Base-by-base conservation (phyloP, 2,113 vertebrate genomes). In the Pseudonaja textilis region DNA sequence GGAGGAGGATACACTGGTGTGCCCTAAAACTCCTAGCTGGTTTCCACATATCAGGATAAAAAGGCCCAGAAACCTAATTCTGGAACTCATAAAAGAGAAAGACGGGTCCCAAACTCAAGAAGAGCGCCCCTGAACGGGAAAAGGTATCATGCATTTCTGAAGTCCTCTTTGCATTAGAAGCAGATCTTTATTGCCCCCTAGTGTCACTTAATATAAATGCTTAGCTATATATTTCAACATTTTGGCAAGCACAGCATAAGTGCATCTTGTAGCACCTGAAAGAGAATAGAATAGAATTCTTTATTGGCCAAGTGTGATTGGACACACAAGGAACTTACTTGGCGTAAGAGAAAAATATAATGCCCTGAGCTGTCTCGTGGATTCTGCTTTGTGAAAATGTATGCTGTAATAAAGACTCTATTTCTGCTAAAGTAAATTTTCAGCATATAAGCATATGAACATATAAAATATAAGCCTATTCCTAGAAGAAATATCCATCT, bases 1-100 rank as follows among this genome's bases (percentile, higher is more conserved):
- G 96, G 95, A 96, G 96, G 96, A 97, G 95, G 93, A 93, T 59
- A 92, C 93, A 93, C 93, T 93, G 54, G n/a, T 54, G 39, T 20
- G 0, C 57, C 92, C 91, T 93, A 96, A 95, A 97, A 95, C 95
- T 96, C 59, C 95, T 94, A 89, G 90, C 55, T 88, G 56, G 93
- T 92, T 91, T 50, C 45, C 5, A 93, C 88, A 64, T 0, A 0
- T 14, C 57, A 93, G 93, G 94, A 93, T 18, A 61, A 96, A 92
- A 94, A 85, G 7, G 89, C 92, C 93, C 85, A 0, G 1, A 3
- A 91, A 95, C 91, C 93, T 93, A 92, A 42, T 95, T 64, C 0
- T 47, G 4, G 23, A 81, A 55, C 22, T 55, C 85, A 42, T 56
- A 93, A 93, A n/a, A 5, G 91, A 10, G 90, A 29, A 50, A 91